These are phyloP conservation scores for Agrypnia vestita DNA, from an alignment of 1,140 invertebrate species.

Conservation along the genomic window DNA sequence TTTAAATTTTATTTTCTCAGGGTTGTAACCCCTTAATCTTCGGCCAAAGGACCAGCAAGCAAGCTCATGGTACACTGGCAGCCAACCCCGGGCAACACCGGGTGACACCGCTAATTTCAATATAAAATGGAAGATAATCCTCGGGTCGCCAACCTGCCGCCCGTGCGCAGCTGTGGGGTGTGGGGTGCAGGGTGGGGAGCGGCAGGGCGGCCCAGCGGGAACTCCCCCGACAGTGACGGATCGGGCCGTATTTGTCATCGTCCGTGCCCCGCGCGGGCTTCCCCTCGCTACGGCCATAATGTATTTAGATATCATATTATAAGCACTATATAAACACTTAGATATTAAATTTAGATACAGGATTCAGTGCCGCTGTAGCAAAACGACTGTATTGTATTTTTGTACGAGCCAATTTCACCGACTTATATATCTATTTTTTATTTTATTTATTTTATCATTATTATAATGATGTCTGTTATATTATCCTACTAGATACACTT, in stretches of 20 bases:
- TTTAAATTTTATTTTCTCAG: too few species aligned
- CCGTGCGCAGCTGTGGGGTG: not conserved
- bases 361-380: not conserved
- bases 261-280: conserved; percentile 35
- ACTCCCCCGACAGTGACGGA: conserved; percentile 58
- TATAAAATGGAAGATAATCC: too few species aligned
- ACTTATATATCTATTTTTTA: too few species aligned
- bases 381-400: not conserved
- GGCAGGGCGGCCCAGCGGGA: conserved; percentile 14
- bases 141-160: not conserved
- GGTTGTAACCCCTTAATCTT: too few species aligned
- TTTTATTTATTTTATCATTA: too few species aligned
- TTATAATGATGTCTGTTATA: too few species aligned
- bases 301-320: conserved; percentile 61
- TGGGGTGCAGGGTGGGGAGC: conserved; percentile 3
- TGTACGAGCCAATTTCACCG: not conserved
- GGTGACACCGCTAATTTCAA: too few species aligned
- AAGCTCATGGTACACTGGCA: too few species aligned
- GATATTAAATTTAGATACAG: conserved; percentile 60
- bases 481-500: too few species aligned
- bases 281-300: conserved; percentile 48
- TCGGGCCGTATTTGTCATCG: conserved; percentile 60
- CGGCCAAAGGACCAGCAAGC: too few species aligned
- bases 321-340: conserved; percentile 57
- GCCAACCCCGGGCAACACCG: too few species aligned